These are phyloP conservation scores for Pipistrellus kuhlii DNA, from an alignment of 2,797 vertebrate genomes.

Conservation along the genomic window DNA sequence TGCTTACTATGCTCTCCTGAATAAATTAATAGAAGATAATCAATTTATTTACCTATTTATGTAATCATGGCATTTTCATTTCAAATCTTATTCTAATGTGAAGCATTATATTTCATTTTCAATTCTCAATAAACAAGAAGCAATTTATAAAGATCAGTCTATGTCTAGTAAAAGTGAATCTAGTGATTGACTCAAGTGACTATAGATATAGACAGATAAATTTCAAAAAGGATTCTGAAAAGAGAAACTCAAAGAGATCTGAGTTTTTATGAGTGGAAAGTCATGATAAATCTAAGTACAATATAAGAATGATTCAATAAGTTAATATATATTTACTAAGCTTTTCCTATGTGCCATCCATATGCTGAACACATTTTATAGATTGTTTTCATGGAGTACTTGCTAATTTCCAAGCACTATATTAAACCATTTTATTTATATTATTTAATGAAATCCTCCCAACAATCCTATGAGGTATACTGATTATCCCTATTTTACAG, in stretches of 20 bases:
- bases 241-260: slow-evolving; percentile 12
- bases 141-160: slow-evolving; percentile 33
- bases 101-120: slow-evolving; percentile 27
- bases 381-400: not conserved
- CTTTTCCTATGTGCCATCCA: not conserved
- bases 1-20: not conserved
- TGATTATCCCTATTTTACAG: not conserved
- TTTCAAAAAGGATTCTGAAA: not conserved
- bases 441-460: not conserved
- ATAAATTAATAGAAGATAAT: not conserved
- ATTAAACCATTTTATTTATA: not conserved
- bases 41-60: not conserved
- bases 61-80: slow-evolving; percentile 16
- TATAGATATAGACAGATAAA: not conserved
- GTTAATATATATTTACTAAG: slow-evolving; percentile 35
- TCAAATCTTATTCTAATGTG: slow-evolving; percentile 43
- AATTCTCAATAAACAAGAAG: slow-evolving; percentile 7
- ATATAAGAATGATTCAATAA: slow-evolving; percentile 29
- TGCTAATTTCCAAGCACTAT: not conserved
- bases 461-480: not conserved
- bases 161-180: not conserved
- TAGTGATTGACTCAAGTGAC: not conserved
- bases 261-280: slow-evolving; percentile 68
- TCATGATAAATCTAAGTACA: slow-evolving; percentile 68
- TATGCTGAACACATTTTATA: not conserved